Evolutionary conservation across 2,888 invertebrate genomes (phyloP).

Genomic region (Lasioglossum figueresi): DNA sequence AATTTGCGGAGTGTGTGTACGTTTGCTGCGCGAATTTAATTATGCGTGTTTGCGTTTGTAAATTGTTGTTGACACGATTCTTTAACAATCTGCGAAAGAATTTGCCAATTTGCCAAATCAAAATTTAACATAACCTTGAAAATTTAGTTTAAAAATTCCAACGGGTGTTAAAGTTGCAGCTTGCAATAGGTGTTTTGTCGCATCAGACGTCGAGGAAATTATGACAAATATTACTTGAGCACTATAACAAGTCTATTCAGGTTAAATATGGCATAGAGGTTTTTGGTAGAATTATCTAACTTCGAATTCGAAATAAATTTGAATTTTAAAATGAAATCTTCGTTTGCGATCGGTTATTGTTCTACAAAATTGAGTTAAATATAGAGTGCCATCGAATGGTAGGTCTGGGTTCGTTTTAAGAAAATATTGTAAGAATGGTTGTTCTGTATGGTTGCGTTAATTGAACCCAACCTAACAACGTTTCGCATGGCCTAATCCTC

Average conservation of each 20-base stretch:
- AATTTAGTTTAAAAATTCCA: background rate
- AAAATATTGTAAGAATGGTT: background rate
- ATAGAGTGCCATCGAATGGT: background rate
- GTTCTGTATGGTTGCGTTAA: background rate
- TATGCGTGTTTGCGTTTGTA: no score
- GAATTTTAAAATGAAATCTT: no score
- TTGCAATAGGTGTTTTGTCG: background rate
- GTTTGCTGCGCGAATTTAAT: background rate
- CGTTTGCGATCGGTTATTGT: background rate
- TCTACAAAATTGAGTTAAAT: background rate
- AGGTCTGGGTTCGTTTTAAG: background rate
- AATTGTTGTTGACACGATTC: no score
- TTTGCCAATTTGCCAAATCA: no score
- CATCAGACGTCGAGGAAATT: background rate
- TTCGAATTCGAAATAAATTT: background rate
- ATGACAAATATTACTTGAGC: background rate
- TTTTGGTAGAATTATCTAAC: background rate
- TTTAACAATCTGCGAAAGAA: no score
- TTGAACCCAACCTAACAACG: background rate
- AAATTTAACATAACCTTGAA: no score
- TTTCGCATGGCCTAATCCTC: background rate
- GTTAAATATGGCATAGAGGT: background rate
- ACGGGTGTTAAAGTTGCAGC: no score
- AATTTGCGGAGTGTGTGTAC: background rate
- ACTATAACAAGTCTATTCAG: background rate